Conservation (phyloP, 2,113 vertebrate genomes). For the Dipodomys spectabilis region DNA sequence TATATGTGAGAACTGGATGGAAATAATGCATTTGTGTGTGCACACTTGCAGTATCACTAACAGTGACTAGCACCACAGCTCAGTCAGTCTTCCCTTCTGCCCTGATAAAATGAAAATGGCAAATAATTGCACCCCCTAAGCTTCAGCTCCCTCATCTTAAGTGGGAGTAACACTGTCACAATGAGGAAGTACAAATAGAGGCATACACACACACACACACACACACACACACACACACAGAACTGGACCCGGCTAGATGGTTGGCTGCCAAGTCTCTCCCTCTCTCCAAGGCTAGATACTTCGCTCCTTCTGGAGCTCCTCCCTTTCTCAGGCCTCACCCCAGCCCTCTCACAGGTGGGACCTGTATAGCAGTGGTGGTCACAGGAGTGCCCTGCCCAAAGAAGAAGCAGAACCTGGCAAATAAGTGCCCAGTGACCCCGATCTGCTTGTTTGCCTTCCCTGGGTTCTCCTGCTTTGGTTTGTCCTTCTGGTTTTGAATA, state of each 20-base stretch:
- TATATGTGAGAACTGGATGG: neutral
- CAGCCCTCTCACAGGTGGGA: neutral
- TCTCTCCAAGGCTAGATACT: neutral
- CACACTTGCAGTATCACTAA: neutral
- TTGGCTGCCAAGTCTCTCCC: neutral
- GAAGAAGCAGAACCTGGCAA: neutral
- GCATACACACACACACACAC: neutral
- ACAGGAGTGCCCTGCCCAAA: conserved; percentile 28
- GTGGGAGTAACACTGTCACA: neutral
- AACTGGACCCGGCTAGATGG: neutral
- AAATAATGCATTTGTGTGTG: neutral
- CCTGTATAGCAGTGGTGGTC: neutral
- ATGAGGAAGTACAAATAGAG: neutral
- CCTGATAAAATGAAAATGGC: neutral
- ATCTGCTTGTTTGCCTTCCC: neutral
- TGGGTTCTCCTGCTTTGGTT: conserved; percentile 49
- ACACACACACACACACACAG: neutral
- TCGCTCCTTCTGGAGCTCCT: conserved; percentile 1
- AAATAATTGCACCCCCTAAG: neutral
- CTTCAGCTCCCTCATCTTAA: neutral
- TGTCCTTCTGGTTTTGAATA: conserved; percentile 62
- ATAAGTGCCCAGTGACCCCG: neutral
- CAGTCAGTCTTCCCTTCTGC: neutral
- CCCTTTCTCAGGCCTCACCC: neutral
- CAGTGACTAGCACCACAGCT: too few relatives aligned